A percentile compares a stretch with the other conserved stretches of the same genome.
phyloP scores from a whole-genome alignment of 2,113 vertebrate genomes.

The Steatornis caripensis region DNA sequence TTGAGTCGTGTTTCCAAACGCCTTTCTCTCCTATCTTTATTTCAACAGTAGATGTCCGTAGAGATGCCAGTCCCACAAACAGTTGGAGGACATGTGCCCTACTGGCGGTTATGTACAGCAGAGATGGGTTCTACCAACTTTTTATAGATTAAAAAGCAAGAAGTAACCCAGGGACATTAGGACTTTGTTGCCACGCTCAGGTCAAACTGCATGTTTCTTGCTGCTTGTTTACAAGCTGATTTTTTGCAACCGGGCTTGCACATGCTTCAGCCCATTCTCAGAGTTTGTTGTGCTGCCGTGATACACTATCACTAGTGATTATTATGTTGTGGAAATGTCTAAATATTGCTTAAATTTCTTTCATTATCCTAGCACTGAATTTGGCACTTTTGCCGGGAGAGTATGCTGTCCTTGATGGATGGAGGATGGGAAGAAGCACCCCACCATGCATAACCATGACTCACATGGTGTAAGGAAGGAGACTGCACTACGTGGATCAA shows the following conservation, averaged over 20 bases:
- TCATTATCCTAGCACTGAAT: background rate
- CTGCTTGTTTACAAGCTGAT: background rate
- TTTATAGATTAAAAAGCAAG: background rate
- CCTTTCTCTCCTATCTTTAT: background rate
- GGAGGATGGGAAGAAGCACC: background rate
- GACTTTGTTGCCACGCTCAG: background rate
- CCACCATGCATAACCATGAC: accelerated
- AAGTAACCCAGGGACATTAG: background rate
- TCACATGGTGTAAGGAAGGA: background rate
- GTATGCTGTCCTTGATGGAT: no score
- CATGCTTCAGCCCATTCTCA: background rate
- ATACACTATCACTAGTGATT: background rate
- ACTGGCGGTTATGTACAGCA: background rate
- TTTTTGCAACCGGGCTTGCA: background rate
- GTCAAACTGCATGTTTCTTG: background rate
- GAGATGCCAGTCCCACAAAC: background rate
- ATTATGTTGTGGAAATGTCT: background rate
- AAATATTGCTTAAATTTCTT: background rate
- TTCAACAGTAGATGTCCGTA: background rate
- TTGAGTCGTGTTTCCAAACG: background rate
- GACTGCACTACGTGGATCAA: no score
- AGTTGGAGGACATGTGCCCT: background rate
- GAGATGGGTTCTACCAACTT: background rate
- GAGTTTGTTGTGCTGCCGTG: background rate
- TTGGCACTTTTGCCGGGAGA: background rate